These are phyloP conservation scores for Eonycteris spelaea DNA, from an alignment of 2,113 vertebrate genomes.

Conservation along the genomic window DNA sequence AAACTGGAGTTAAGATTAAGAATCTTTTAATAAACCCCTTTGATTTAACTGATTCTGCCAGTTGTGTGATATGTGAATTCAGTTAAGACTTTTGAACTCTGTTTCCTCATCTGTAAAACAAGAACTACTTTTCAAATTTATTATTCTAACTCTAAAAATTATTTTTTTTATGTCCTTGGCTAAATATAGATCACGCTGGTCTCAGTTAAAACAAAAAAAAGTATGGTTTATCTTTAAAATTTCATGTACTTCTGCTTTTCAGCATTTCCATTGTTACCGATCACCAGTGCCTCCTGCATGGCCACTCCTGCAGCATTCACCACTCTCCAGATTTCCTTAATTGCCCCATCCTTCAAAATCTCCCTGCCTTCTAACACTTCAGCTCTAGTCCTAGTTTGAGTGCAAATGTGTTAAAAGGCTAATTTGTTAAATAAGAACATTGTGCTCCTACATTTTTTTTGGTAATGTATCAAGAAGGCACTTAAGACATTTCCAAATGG, in stretches of 20 bases:
- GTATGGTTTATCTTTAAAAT: not conserved
- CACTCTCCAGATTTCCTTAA: not conserved
- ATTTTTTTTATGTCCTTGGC: not conserved
- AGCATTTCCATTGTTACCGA: not conserved
- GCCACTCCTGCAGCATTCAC: not conserved
- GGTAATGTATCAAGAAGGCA: not conserved
- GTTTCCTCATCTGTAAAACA: not conserved
- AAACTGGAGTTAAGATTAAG: not conserved
- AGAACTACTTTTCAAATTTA: not conserved
- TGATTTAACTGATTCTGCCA: not conserved
- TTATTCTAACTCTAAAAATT: conserved; percentile 13
- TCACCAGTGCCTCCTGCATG: not conserved
- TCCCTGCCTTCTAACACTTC: not conserved
- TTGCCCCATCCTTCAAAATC: not conserved
- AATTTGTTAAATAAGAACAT: not conserved
- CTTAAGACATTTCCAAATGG: not conserved
- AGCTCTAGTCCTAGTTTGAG: not conserved
- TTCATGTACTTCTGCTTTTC: not conserved
- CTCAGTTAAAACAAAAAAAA: not conserved
- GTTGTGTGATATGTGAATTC: not conserved
- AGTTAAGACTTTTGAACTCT: not conserved
- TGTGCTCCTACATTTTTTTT: not conserved
- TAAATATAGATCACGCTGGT: not conserved
- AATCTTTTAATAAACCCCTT: not conserved
- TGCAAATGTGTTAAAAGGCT: not conserved